Conservation (phyloP, 1,140 invertebrate species). For the Drosophila quadrilineata region DNA sequence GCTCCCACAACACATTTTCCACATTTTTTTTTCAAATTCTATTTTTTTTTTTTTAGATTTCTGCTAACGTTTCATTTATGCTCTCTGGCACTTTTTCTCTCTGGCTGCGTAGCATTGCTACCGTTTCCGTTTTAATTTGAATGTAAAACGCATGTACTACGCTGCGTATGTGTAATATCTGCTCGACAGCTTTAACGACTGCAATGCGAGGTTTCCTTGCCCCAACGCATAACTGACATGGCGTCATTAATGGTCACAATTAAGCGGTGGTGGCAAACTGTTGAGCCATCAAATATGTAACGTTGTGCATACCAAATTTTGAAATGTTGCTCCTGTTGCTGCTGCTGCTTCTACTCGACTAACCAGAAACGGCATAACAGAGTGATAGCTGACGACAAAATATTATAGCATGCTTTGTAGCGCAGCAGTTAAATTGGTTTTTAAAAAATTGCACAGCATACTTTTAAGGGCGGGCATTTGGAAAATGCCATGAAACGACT, state of each 20-base stretch:
- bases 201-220: slow-evolving; percentile 20
- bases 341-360: neutral
- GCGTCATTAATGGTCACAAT: slow-evolving; percentile 15
- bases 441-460: neutral
- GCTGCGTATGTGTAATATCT: slow-evolving; percentile 58
- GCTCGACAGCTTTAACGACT: neutral
- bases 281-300: neutral
- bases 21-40: slow-evolving; percentile 1
- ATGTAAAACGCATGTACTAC: slow-evolving; percentile 45
- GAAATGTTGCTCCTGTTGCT: too few relatives aligned
- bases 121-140: neutral
- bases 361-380: neutral
- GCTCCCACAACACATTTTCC: too few relatives aligned
- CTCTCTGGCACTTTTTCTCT: slow-evolving; percentile 7
- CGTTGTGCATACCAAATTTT: neutral
- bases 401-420: neutral
- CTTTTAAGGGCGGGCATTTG: neutral
- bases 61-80: neutral
- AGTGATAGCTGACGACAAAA: neutral
- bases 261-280: neutral
- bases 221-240: neutral
- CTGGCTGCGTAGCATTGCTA: too few relatives aligned
- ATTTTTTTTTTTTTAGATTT: slow-evolving; percentile 7
- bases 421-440: neutral
- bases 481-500: neutral